Conservation (phyloP, 2,113 vertebrate genomes). For the Delphinus delphis region DNA sequence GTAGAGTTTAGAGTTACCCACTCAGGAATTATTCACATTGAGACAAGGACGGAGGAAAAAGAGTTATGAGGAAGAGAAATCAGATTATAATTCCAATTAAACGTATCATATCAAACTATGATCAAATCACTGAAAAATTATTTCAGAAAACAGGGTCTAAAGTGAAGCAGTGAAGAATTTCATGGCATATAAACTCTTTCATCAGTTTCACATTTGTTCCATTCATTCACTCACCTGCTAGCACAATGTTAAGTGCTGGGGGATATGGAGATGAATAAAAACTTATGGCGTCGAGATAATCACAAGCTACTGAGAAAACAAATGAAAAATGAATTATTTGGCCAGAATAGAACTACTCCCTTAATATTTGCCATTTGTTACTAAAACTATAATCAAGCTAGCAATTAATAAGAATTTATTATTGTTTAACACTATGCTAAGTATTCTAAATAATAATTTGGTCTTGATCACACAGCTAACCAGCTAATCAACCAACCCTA, state of each 20-base stretch:
- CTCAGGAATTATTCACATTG: background rate
- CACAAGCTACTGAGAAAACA: constrained; percentile 10
- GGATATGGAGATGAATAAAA: background rate
- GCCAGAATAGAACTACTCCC: background rate
- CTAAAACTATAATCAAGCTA: background rate
- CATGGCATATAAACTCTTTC: background rate
- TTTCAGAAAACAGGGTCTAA: background rate
- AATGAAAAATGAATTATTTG: constrained; percentile 8
- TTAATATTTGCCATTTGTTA: background rate
- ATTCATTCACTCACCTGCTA: background rate
- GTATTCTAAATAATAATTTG: background rate
- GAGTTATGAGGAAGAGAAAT: background rate
- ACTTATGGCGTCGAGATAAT: background rate
- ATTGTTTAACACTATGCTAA: background rate
- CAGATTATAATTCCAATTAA: background rate
- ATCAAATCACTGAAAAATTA: background rate
- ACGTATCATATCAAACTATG: background rate
- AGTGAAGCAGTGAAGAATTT: background rate
- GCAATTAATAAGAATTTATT: background rate
- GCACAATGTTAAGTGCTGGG: background rate
- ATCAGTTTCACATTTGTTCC: background rate
- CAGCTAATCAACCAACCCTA: background rate
- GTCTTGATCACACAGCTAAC: background rate
- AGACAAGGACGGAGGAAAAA: background rate
- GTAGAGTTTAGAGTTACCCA: background rate